Conservation (phyloP, 2,888 invertebrate genomes). For the Eueremaeus valkanovi region DNA sequence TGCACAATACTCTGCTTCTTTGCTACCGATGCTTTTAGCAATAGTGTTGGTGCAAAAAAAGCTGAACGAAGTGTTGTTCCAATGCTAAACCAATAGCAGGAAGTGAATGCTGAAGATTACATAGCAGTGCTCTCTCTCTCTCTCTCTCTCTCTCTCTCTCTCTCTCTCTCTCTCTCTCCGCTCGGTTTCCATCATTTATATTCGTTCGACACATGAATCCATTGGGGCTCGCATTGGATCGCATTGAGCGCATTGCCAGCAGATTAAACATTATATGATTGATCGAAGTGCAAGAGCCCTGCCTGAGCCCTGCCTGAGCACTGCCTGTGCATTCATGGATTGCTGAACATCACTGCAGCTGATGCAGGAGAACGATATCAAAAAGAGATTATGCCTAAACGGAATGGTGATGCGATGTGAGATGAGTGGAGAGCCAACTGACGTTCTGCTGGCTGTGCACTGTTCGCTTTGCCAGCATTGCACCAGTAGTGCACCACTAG, state of each 20-base stretch:
- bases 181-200: constrained; percentile 29
- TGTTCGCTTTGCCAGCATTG: too few species aligned
- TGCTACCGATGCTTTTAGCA: neutral
- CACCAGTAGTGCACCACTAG: neutral
- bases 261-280: constrained; percentile 33
- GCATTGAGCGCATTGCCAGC: constrained; percentile 32
- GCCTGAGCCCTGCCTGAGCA: constrained; percentile 2
- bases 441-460: too few species aligned
- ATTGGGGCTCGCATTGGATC: constrained; percentile 14
- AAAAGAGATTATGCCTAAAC: constrained; percentile 34
- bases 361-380: constrained; percentile 35
- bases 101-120: constrained; percentile 24
- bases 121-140: neutral
- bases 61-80: neutral
- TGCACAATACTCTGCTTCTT: neutral
- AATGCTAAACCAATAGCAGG: constrained; percentile 29
- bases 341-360: constrained; percentile 39
- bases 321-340: constrained; percentile 36
- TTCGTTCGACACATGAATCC: constrained; percentile 32
- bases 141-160: neutral
- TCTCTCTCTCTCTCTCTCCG: neutral
- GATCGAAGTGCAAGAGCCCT: constrained; percentile 30
- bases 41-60: neutral
- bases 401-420: constrained; percentile 1
- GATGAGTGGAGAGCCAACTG: neutral